phyloP scores from a whole-genome alignment of 2,113 vertebrate species.

The Pantherophis guttatus region DNA sequence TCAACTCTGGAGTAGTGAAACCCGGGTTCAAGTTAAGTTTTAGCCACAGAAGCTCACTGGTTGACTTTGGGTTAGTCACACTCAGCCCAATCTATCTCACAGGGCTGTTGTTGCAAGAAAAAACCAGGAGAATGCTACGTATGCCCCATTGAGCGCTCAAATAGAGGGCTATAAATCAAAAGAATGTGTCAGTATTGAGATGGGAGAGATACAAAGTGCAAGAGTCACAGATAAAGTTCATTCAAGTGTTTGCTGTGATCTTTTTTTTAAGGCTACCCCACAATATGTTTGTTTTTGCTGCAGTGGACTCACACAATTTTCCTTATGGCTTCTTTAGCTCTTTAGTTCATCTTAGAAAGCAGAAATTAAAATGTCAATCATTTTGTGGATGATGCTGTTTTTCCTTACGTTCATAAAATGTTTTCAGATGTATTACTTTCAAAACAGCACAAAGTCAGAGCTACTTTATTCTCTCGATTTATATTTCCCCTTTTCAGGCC shows the following conservation, averaged over 20 bases:
- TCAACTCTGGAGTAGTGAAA: not conserved
- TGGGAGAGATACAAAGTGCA: not conserved
- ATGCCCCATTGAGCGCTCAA: not conserved
- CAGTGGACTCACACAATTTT: not conserved
- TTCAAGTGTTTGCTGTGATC: not conserved
- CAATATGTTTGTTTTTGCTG: not conserved
- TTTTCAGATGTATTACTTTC: conserved; percentile 33
- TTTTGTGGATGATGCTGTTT: not conserved
- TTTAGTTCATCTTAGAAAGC: not conserved
- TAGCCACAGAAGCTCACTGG: not conserved
- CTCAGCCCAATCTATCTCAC: not conserved
- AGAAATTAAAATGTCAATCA: conserved; percentile 26
- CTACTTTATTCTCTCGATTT: conserved; percentile 32
- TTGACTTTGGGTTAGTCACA: not conserved
- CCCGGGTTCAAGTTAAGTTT: not conserved
- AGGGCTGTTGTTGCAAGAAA: not conserved
- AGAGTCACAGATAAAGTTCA: not conserved
- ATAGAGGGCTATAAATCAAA: not conserved
- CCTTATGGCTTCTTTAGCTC: conserved; percentile 8
- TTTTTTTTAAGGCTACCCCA: not conserved
- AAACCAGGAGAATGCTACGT: not conserved
- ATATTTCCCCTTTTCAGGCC: conserved; percentile 64
- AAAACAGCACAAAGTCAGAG: conserved; percentile 40
- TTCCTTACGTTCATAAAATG: not conserved
- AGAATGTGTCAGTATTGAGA: not conserved